A percentile compares a stretch with the other conserved stretches of the same genome.
phyloP scores from a whole-genome alignment of 2,797 vertebrate genomes.

The Sebastes umbrosus region DNA sequence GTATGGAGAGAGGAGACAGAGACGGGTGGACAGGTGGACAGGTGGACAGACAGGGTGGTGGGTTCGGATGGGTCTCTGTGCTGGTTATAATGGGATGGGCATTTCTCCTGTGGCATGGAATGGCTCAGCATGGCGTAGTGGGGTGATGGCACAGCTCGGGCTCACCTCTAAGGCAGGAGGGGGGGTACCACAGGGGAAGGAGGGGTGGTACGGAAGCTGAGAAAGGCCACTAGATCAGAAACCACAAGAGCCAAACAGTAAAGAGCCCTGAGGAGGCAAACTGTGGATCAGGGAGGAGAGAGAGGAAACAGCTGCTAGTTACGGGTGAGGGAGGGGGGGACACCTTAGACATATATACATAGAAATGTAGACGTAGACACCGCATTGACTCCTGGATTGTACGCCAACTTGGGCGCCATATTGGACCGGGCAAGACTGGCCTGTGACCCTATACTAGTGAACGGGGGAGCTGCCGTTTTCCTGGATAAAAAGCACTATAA shows the following conservation, averaged over 20 bases:
- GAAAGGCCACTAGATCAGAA: conserved; percentile 99
- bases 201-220: conserved; percentile 94
- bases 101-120: conserved; percentile 55
- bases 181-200: conserved; percentile 91
- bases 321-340: conserved; percentile 78
- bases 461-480: too few species aligned
- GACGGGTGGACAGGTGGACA: conserved; percentile 12
- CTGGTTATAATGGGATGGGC: conserved; percentile 24
- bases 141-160: conserved; percentile 61
- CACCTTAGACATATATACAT: conserved; percentile 19
- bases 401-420: too few species aligned
- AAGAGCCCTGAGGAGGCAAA: conserved; percentile 91
- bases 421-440: too few species aligned
- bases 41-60: not conserved
- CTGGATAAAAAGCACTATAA: too few species aligned
- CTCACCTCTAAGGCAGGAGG: conserved; percentile 99
- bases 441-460: too few species aligned
- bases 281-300: conserved; percentile 79
- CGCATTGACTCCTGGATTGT: too few species aligned
- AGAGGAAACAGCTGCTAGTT: conserved; percentile 81
- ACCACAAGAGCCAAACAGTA: conserved; percentile 99
- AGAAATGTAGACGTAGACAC: not conserved
- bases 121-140: conserved; percentile 55
- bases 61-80: conserved; percentile 19
- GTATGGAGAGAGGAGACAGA: conserved; percentile 9